Conservation (phyloP, 2,888 invertebrate genomes). For the Oscheius sp. region DNA sequence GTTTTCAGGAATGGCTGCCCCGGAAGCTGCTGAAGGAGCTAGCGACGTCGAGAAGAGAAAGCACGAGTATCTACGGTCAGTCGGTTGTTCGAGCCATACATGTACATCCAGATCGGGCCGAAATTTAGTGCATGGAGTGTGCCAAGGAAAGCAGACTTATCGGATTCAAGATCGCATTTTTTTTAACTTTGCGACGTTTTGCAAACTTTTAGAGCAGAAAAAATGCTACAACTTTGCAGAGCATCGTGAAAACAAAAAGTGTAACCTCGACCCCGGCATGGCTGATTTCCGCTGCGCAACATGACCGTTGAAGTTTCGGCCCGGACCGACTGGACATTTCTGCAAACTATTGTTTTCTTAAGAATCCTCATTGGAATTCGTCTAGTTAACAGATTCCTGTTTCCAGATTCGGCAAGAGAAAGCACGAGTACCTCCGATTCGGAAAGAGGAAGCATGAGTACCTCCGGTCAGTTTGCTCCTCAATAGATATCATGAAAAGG, state of each 20-base stretch:
- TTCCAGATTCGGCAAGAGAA: constrained; percentile 62
- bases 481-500: background rate
- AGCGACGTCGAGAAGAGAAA: constrained; percentile 66
- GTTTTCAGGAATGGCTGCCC: constrained; percentile 34
- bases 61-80: constrained; percentile 66
- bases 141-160: no score
- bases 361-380: no score
- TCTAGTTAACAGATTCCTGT: background rate
- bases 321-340: no score
- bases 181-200: background rate
- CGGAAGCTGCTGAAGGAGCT: constrained; percentile 36
- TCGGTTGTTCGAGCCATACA: background rate
- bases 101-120: no score
- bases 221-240: background rate
- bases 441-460: constrained; percentile 73
- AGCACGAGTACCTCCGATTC: constrained; percentile 69
- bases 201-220: background rate
- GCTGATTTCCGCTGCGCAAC: no score
- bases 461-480: constrained; percentile 37
- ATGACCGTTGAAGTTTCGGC: no score
- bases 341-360: no score
- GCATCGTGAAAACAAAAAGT: no score
- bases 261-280: no score
- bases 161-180: no score
- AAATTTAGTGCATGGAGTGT: no score